Evolutionary conservation across 2,113 vertebrate species (phyloP).

Genomic region (Podarcis muralis): DNA sequence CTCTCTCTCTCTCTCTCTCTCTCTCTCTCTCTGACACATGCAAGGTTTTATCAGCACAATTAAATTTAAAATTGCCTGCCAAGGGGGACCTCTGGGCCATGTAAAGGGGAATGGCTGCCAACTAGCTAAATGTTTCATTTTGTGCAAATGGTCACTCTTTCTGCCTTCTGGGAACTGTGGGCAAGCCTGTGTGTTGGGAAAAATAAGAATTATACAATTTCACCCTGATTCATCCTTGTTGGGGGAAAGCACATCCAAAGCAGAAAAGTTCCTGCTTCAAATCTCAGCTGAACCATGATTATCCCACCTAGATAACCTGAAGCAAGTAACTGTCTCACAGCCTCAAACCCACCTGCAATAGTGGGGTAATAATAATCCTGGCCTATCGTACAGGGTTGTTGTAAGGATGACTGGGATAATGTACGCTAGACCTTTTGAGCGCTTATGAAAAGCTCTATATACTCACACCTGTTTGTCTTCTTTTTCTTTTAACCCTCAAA

Average conservation of each 20-base stretch:
- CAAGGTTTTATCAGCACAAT: not conserved
- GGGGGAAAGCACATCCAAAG: not conserved
- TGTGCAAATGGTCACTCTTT: not conserved
- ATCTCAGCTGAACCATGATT: not conserved
- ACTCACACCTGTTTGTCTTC: not conserved
- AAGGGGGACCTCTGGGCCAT: not conserved
- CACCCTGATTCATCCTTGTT: not conserved
- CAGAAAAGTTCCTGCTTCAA: not conserved
- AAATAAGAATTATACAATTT: not conserved
- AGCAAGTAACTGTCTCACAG: rapidly evolving
- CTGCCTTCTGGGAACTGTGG: not conserved
- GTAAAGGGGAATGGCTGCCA: not conserved
- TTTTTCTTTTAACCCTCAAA: not conserved
- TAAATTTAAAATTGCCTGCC: not conserved
- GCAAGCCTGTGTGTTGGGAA: not conserved
- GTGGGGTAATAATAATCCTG: not conserved
- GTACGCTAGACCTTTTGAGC: not conserved
- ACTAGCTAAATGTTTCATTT: not conserved
- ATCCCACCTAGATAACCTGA: not conserved
- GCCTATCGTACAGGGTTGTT: not conserved
- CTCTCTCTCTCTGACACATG: not conserved
- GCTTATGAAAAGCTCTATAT: not conserved
- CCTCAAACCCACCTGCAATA: not conserved
- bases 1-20: no score
- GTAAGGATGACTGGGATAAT: not conserved